These are phyloP conservation scores for Sinocyclocheilus rhinocerous DNA, from an alignment of 2,113 vertebrate species.

Conservation along the genomic window DNA sequence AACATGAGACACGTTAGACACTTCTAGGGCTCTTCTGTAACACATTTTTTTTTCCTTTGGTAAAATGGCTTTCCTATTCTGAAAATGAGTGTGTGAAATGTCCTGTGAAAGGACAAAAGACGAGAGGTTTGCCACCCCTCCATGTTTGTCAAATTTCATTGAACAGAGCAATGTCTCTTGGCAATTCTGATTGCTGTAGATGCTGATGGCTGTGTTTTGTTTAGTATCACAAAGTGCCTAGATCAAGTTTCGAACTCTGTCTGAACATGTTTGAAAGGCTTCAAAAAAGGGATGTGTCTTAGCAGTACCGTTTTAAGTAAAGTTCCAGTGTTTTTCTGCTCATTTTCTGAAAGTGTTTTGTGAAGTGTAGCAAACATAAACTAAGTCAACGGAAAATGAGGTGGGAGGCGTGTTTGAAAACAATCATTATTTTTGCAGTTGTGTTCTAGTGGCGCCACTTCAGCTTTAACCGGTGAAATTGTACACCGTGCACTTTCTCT, in stretches of 20 bases:
- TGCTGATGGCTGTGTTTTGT: slow-evolving; percentile 48
- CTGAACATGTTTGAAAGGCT: slow-evolving; percentile 50
- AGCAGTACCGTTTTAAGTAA: neutral
- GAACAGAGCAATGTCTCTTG: neutral
- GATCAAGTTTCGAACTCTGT: slow-evolving; percentile 19
- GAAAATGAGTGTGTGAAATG: neutral
- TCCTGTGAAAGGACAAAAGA: neutral
- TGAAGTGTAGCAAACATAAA: neutral
- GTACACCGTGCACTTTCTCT: neutral
- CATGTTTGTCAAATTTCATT: slow-evolving; percentile 22
- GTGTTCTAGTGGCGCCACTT: neutral
- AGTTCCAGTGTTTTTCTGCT: neutral
- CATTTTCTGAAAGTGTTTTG: neutral
- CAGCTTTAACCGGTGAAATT: neutral
- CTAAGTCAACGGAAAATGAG: neutral
- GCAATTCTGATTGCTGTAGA: slow-evolving; percentile 45
- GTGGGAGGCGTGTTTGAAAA: neutral
- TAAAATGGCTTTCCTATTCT: neutral
- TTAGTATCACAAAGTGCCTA: slow-evolving; percentile 10
- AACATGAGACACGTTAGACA: neutral
- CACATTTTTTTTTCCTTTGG: neutral
- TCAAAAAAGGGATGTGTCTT: slow-evolving; percentile 32
- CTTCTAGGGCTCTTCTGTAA: neutral
- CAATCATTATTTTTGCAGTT: neutral
- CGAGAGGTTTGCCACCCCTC: neutral